A percentile compares a stretch with the other conserved stretches of the same genome.
Evolutionary conservation across 2,888 invertebrate genomes (phyloP).

Genomic region (Caenorhabditis angaria): DNA sequence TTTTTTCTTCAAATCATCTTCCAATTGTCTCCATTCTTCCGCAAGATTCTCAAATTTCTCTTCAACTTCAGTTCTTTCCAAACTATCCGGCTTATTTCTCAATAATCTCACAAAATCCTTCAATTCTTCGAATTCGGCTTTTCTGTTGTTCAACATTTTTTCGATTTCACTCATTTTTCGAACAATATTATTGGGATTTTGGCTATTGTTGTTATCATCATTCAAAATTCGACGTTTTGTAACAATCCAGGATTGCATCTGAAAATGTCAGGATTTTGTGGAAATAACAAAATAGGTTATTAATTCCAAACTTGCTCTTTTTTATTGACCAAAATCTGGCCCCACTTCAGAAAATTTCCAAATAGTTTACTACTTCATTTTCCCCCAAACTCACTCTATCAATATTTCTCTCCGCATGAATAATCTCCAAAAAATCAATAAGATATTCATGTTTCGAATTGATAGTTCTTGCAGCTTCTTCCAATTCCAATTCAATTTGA

Average conservation of each 20-base stretch:
- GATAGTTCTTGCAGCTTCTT: slow-evolving; percentile 23
- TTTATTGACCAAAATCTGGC: not conserved
- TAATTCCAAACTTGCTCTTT: too few relatives aligned
- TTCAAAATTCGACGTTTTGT: slow-evolving; percentile 17
- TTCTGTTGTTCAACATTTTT: slow-evolving; percentile 31
- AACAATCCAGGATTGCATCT: slow-evolving; percentile 15
- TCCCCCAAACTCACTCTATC: slow-evolving; percentile 10
- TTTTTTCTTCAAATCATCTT: slow-evolving; percentile 22
- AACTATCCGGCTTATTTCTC: slow-evolving; percentile 10
- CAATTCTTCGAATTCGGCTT: slow-evolving; percentile 16
- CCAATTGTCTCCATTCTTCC: slow-evolving; percentile 24
- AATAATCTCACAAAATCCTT: not conserved
- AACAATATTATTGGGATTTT: slow-evolving; percentile 20
- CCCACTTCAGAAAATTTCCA: not conserved
- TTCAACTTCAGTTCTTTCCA: slow-evolving; percentile 23
- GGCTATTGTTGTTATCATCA: slow-evolving; percentile 6
- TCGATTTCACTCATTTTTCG: slow-evolving; percentile 34
- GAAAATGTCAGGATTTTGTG: not conserved
- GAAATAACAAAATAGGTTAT: not conserved
- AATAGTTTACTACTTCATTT: not conserved
- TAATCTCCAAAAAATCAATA: slow-evolving; percentile 21
- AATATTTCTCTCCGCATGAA: slow-evolving; percentile 24
- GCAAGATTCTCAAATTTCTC: slow-evolving; percentile 25
- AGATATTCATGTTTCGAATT: slow-evolving; percentile 29
- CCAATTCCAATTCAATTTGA: slow-evolving; percentile 17